Percentiles rank a stretch among this genome's conserved stretches.
Evolutionary conservation across 2,888 invertebrate genomes (phyloP).

Genomic region (Heteropelma amictum): DNA sequence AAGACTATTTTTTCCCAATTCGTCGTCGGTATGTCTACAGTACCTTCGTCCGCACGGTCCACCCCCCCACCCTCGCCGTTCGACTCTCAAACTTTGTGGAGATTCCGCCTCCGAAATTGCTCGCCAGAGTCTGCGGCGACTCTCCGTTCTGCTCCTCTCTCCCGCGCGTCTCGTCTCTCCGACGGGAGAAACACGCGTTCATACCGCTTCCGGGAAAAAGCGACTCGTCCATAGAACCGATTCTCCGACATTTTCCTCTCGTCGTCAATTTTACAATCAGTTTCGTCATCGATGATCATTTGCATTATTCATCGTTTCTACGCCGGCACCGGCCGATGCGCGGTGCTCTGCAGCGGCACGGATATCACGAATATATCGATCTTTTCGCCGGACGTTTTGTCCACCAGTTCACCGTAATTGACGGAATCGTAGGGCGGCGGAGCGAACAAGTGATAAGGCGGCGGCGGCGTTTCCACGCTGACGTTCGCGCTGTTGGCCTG

Average conservation of each 20-base stretch:
- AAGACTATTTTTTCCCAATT: slow-evolving; percentile 15
- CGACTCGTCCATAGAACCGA: background rate
- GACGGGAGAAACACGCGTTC: too few relatives aligned
- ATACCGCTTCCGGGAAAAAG: background rate
- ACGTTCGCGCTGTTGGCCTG: slow-evolving; percentile 51
- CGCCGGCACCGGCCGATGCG: slow-evolving; percentile 66
- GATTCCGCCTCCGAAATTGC: slow-evolving; percentile 60
- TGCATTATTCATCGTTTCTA: slow-evolving; percentile 16
- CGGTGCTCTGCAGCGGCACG: slow-evolving; percentile 74
- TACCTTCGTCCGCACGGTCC: too few relatives aligned
- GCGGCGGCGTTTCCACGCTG: slow-evolving; percentile 78
- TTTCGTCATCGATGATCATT: background rate
- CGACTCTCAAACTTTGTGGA: slow-evolving; percentile 60
- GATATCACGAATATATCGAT: slow-evolving; percentile 79
- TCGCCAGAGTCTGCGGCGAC: slow-evolving; percentile 8
- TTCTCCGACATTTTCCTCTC: slow-evolving; percentile 54
- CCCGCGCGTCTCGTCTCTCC: too few relatives aligned
- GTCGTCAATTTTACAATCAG: background rate
- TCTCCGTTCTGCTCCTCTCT: too few relatives aligned
- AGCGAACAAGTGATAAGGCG: slow-evolving; percentile 80
- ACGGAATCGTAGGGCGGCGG: slow-evolving; percentile 80
- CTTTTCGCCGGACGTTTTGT: slow-evolving; percentile 73
- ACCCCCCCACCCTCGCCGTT: too few relatives aligned
- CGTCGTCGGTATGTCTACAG: too few relatives aligned
- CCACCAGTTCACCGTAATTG: slow-evolving; percentile 76